Evolutionary conservation across 2,797 vertebrate species (phyloP), one percentile per base, ranked within the genome.

Genomic region (Nyctalus aviator): DNA sequence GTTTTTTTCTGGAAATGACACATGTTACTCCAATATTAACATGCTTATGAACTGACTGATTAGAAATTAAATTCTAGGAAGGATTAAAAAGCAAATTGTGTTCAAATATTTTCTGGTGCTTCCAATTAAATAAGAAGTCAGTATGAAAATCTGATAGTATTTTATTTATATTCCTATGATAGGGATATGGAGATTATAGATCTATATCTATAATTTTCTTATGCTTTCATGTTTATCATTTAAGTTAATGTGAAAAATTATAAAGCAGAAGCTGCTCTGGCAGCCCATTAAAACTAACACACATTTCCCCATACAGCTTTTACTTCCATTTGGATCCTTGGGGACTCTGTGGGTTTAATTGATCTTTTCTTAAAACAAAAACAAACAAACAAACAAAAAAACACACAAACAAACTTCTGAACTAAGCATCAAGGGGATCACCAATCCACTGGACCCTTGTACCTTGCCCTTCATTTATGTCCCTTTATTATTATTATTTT

Each of bases 21-120:
- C n/a, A 23, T 32, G 35, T 83, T 35, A 15, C 5, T 73, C 21
- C 6, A 48, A 55, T 72, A 37, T 15, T 53, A n/a, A 84, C 76
- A 92, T 50, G 2, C 5, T 41, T 88, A 79, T 32, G 77, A 55
- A 30, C 1, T 83, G 41, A 17, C 25, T 82, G 90, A 88, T 57
- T 76, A 88, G n/a, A 66, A 93, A 59, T n/a, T 71, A 15, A 92
- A 86, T 76, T 93, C 17, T 64, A 84, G 46, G 76, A 73, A 91
- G 55, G 11, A 82, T 48, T 10, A 27, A 73, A 89, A 84, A 95
- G 5, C 2, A 78, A 66, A 69, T 64, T 27, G 13, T 55, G 0
- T 73, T 82, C 18, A 62, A 20, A 30, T 92, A 11, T 62, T 93
- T 90, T 88, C 27, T 59, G 1, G 3, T 64, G 14, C 17, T 79